Evolutionary conservation across 2,888 invertebrate genomes (phyloP).

Genomic region (Agrochola lychnidis): DNA sequence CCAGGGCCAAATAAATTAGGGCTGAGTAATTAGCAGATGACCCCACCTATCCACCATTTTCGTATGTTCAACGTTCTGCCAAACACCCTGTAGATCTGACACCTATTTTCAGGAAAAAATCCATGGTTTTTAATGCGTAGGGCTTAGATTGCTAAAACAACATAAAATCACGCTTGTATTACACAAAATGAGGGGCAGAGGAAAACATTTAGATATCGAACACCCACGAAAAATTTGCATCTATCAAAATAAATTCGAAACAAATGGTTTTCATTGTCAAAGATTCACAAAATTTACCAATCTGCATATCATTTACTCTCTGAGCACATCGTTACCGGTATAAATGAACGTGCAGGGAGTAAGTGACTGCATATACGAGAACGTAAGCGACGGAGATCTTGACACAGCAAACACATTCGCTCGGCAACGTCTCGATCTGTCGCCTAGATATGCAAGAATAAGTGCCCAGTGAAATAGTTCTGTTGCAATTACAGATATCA

Average conservation of each 20-base stretch:
- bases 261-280: not conserved
- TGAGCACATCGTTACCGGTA: conserved; percentile 38
- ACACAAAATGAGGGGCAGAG: not conserved
- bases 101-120: not conserved
- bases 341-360: conserved; percentile 47
- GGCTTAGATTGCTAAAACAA: not conserved
- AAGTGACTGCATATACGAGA: conserved; percentile 51
- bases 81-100: too few relatives aligned
- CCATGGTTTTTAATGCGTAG: not conserved
- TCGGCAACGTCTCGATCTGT: conserved; percentile 54
- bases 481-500: conserved; percentile 58
- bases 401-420: conserved; percentile 67
- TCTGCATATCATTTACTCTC: conserved; percentile 28
- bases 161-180: not conserved
- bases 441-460: conserved; percentile 55
- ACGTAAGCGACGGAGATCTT: conserved; percentile 55
- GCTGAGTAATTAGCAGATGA: too few relatives aligned
- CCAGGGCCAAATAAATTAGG: too few relatives aligned
- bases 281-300: not conserved
- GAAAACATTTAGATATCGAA: not conserved
- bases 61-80: too few relatives aligned
- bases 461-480: conserved; percentile 56
- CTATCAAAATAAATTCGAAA: not conserved
- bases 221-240: not conserved
- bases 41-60: too few relatives aligned